These are phyloP conservation scores for Trididemnum nubilum DNA, from an alignment of 23 tunicate species.

Conservation along the genomic window DNA sequence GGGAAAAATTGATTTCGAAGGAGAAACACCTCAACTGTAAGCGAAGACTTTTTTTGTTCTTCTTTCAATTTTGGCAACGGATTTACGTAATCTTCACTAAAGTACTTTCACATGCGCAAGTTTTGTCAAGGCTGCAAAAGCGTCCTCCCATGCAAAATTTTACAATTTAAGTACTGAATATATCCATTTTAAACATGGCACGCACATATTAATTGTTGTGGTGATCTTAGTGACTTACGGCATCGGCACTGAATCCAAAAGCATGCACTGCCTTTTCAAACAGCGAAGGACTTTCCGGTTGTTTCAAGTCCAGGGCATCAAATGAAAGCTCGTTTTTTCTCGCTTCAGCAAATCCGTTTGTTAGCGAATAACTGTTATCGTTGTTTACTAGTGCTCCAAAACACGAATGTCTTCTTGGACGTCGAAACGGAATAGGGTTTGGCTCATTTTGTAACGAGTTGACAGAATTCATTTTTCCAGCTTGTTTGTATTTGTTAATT, in stretches of 20 bases:
- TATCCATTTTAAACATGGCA: too few relatives aligned
- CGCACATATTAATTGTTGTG: too few relatives aligned
- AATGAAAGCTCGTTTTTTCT: not conserved
- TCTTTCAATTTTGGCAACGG: too few relatives aligned
- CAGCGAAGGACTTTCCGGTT: not conserved
- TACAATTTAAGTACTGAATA: too few relatives aligned
- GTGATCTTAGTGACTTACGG: too few relatives aligned
- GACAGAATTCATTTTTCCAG: not conserved
- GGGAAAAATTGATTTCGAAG: too few relatives aligned
- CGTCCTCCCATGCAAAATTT: too few relatives aligned
- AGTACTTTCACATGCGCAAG: too few relatives aligned
- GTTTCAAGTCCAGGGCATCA: not conserved
- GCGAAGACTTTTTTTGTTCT: too few relatives aligned
- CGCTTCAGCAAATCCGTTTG: not conserved
- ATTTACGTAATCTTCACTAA: not conserved
- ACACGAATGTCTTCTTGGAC: constrained; percentile 15
- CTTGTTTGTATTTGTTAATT: constrained; percentile 5
- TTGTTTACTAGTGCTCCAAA: not conserved
- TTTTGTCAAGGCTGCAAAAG: too few relatives aligned
- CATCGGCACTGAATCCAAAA: not conserved
- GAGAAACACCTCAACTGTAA: too few relatives aligned
- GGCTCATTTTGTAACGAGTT: not conserved
- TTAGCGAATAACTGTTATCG: not conserved
- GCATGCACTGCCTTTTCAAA: not conserved
- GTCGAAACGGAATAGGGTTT: not conserved